Evolutionary conservation across 2,113 vertebrate species (phyloP), one percentile per base, ranked within the genome.

Genomic region (Dromiciops gliroides): DNA sequence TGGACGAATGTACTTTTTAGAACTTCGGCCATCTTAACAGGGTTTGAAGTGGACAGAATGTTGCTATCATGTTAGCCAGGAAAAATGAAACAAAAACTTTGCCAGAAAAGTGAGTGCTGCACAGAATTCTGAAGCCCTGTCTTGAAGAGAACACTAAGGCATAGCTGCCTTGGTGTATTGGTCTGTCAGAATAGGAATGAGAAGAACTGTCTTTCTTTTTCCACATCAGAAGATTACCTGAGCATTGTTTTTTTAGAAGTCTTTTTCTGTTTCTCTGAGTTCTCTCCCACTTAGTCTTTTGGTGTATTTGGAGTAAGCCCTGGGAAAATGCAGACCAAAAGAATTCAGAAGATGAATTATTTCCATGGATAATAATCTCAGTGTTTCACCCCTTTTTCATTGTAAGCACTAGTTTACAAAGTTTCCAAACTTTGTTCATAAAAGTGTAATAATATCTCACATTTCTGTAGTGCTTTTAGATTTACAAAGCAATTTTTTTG

Each of bases 1-100:
- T 67, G 31, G 48, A 96, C 52, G 93, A 94, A 44, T 31, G 8
- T 89, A 28, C 50, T 90, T 16, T 47, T 2, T 48, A 67, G 97
- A 51, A 93, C 60, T 67, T 67, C n/a, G 60, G 60, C 60, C 37
- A 75, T n/a, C 37, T 37, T 75, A 5, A 75, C 5, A 19, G 14
- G 31, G 60, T 75, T 75, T 75, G 60, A 75, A 75, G 31, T 12
- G 5, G 12, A 37, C 3, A 14, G 56, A 60, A 60, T 60, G 28
- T 37, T 67, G 31, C 31, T 75, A 75, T 3, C 0, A 4, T 67
- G 26, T n/a, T 75, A 19, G 5, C 37, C 37, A 75, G 37, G 60
- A 4, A n/a, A 75, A 75, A 56, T 26, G 11, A 56, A 56, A n/a
- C 37, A n/a, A 67, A 67, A n/a, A n/a, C 60, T 67, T 67, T 67